Evolutionary conservation across 2,113 vertebrate genomes (phyloP).

Genomic region (zebrafish (Danio rerio)): DNA sequence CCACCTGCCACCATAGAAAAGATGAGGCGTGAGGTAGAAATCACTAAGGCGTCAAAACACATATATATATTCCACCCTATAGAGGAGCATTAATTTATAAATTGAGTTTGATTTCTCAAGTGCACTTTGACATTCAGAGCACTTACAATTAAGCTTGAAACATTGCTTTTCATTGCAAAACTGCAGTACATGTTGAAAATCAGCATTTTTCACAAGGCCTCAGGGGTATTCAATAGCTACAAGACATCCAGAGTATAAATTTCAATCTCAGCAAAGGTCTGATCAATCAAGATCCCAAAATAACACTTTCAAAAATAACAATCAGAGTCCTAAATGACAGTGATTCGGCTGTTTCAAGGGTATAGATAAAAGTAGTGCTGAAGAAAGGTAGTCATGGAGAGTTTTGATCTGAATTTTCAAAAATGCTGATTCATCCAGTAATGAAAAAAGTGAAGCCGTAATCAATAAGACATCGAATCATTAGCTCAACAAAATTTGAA

Average conservation of each 20-base stretch:
- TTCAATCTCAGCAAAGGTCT: background rate
- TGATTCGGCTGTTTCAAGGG: too few relatives aligned
- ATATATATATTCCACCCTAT: background rate
- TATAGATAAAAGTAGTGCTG: too few relatives aligned
- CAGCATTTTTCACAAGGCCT: constrained; percentile 10
- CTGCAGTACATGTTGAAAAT: background rate
- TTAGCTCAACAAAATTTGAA: too few relatives aligned
- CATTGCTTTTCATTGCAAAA: background rate
- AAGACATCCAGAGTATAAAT: constrained; percentile 1
- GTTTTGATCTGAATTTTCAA: too few relatives aligned
- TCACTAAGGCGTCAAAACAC: constrained; percentile 11
- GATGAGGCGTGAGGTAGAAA: background rate
- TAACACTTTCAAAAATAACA: background rate
- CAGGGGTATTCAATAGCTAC: background rate
- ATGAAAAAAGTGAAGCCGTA: too few relatives aligned
- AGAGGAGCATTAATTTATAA: background rate
- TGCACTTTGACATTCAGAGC: background rate
- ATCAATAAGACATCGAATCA: too few relatives aligned
- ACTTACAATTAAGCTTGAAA: background rate
- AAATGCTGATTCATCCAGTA: too few relatives aligned
- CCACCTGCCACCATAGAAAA: constrained; percentile 21
- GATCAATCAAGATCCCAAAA: constrained; percentile 4
- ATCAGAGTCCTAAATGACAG: too few relatives aligned
- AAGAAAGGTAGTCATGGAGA: too few relatives aligned
- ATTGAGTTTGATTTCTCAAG: background rate